These are phyloP conservation scores for Ciconia maguari DNA, from an alignment of 2,113 vertebrate species.

Conservation along the genomic window DNA sequence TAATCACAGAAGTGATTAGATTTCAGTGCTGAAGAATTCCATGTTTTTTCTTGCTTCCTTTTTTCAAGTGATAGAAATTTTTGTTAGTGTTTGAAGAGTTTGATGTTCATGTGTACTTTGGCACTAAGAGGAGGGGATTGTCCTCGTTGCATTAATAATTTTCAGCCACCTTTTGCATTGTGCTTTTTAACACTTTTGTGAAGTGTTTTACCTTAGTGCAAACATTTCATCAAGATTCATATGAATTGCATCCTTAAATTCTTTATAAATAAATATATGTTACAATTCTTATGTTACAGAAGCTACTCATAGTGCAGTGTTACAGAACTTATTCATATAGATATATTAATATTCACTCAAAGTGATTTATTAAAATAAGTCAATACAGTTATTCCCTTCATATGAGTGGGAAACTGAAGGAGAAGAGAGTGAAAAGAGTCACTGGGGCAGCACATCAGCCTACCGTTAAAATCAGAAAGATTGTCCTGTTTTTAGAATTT, in stretches of 20 bases:
- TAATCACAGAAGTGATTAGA: neutral
- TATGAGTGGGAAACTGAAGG: neutral
- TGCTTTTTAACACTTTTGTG: neutral
- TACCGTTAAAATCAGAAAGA: neutral
- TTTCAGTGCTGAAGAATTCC: neutral
- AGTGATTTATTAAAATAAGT: neutral
- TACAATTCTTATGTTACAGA: neutral
- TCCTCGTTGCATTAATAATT: neutral
- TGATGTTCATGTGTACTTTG: neutral
- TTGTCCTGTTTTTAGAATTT: neutral
- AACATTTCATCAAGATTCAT: neutral
- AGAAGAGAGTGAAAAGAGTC: neutral
- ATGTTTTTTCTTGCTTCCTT: neutral
- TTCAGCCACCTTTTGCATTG: neutral
- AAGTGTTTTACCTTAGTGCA: neutral
- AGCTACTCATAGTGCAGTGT: neutral
- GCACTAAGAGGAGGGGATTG: neutral
- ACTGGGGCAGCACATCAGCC: neutral
- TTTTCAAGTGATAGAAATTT: neutral
- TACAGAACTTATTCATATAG: neutral
- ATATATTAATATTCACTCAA: neutral
- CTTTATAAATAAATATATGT: neutral
- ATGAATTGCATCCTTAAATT: neutral
- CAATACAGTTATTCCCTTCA: neutral
- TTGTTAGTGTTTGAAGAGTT: neutral